These are phyloP conservation scores for Batillaria attramentaria DNA, from an alignment of 1,140 invertebrate species.

Conservation along the genomic window DNA sequence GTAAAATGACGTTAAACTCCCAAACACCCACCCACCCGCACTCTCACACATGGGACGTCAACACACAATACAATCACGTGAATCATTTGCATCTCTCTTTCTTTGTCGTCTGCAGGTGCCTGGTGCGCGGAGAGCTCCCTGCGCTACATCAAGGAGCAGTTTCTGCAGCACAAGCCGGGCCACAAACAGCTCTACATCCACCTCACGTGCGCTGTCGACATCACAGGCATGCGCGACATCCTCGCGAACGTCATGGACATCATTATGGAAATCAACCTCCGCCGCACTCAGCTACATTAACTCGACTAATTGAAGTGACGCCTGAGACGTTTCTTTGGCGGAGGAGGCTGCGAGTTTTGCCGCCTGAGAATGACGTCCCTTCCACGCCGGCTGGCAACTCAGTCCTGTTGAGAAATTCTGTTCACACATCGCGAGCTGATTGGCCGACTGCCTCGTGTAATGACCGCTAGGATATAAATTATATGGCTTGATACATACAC, in stretches of 20 bases:
- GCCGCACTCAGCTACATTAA: conserved; percentile 37
- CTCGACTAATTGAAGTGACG: not conserved
- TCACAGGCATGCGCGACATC: conserved; percentile 53
- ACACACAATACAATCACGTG: not conserved
- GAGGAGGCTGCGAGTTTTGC: not conserved
- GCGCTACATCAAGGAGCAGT: conserved; percentile 57
- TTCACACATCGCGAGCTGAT: not conserved
- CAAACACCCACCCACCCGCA: no score
- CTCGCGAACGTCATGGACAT: conserved; percentile 55
- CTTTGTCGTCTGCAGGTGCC: conserved; percentile 51
- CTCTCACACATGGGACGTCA: not conserved
- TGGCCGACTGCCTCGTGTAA: not conserved
- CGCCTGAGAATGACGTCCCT: not conserved
- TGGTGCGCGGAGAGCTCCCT: conserved; percentile 47
- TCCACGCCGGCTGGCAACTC: not conserved
- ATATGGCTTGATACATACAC: conserved; percentile 9
- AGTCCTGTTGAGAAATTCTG: not conserved
- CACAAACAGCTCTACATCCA: conserved; percentile 62
- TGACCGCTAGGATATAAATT: not conserved
- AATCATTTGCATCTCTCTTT: not conserved
- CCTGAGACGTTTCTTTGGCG: not conserved
- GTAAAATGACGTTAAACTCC: no score
- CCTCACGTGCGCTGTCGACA: conserved; percentile 58
- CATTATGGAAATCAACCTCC: conserved; percentile 60
- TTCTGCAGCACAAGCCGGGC: conserved; percentile 53